Percentiles rank a stretch among this genome's conserved stretches.
Evolutionary conservation across 2,888 invertebrate species (phyloP).

Genomic region (Romanomermis culicivorax): DNA sequence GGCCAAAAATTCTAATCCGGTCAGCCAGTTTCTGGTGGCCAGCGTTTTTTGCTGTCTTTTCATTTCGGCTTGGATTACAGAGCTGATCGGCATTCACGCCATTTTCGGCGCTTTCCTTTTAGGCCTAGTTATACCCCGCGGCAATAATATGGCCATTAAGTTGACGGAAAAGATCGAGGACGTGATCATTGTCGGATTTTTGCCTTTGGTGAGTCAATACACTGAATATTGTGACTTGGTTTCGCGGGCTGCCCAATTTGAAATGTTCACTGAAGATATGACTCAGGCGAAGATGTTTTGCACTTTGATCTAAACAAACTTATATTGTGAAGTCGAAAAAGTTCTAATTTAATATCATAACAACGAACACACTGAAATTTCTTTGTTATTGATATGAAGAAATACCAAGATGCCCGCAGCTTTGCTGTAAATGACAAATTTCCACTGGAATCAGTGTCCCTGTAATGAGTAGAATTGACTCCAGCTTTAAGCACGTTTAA

Average conservation of each 20-base stretch:
- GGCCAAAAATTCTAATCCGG: not conserved
- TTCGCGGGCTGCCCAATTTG: no score
- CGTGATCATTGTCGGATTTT: constrained; percentile 10
- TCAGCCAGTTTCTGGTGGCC: constrained; percentile 10
- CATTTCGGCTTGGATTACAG: constrained; percentile 13
- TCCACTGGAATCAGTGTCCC: no score
- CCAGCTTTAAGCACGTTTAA: no score
- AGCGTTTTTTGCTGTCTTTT: constrained; percentile 9
- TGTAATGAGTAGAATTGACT: no score
- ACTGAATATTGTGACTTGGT: no score
- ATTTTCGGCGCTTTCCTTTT: constrained; percentile 13
- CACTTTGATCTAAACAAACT: not conserved
- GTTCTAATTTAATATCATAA: no score
- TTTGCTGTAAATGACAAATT: no score
- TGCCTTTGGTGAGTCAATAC: constrained; percentile 11
- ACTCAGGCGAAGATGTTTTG: not conserved
- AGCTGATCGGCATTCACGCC: constrained; percentile 13
- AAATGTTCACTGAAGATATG: no score
- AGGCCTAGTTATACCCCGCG: constrained; percentile 12
- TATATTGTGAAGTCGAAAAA: no score
- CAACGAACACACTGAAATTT: no score
- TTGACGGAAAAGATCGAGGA: constrained; percentile 13
- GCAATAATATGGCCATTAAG: constrained; percentile 10
- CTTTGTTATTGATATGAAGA: no score
- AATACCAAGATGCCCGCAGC: no score